phyloP scores from a whole-genome alignment of 2,113 vertebrate species.

The Pseudopodoces humilis region DNA sequence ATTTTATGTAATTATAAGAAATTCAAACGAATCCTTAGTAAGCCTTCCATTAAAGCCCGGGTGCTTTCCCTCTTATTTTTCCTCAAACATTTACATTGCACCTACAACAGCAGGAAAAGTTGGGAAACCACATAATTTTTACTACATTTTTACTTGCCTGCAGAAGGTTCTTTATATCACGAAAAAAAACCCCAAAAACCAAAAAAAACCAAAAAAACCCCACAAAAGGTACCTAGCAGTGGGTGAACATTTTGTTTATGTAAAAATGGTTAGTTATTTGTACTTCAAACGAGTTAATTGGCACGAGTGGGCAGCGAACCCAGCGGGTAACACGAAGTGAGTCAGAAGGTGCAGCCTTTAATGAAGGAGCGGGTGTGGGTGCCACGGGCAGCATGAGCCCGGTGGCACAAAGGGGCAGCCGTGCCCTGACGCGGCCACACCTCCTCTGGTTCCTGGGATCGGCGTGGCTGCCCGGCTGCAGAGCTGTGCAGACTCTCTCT shows the following conservation, averaged over 20 bases:
- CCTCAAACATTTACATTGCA: background rate
- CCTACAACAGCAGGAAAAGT: background rate
- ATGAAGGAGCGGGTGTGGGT: accelerated
- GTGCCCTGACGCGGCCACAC: accelerated
- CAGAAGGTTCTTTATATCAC: background rate
- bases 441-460: background rate
- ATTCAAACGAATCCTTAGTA: background rate
- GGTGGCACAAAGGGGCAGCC: too few species aligned
- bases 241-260: background rate
- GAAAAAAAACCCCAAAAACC: too few species aligned
- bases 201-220: background rate
- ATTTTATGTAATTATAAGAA: background rate
- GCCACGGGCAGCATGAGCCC: accelerated
- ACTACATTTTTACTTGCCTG: background rate
- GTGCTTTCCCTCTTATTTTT: background rate
- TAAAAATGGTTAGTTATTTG: background rate
- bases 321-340: accelerated
- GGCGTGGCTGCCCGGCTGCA: accelerated
- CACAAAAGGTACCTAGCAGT: background rate
- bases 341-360: background rate
- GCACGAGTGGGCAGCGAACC: accelerated
- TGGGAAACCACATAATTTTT: background rate
- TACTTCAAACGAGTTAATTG: background rate
- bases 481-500: accelerated
- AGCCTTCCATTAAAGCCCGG: background rate